A percentile compares a stretch with the other conserved stretches of the same genome.
These are phyloP conservation scores for Polypterus senegalus DNA, from an alignment of 2,113 vertebrate genomes.

Conservation along the genomic window DNA sequence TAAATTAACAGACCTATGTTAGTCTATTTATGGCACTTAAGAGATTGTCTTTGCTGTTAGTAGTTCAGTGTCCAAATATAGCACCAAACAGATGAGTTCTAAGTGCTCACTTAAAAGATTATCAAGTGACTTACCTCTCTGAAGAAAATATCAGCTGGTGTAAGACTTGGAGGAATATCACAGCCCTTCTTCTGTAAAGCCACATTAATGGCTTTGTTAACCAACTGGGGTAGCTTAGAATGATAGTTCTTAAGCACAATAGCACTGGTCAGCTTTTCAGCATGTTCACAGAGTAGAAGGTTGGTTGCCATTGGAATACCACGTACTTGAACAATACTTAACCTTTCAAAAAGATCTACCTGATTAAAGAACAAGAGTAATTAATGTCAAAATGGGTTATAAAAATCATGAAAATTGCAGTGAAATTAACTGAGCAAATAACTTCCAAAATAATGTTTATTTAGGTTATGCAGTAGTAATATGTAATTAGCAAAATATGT, in stretches of 20 bases:
- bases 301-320: slow-evolving; percentile 68
- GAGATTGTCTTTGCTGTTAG: no score
- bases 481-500: no score
- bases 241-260: slow-evolving; percentile 85
- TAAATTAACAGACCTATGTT: no score
- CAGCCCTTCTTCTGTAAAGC: slow-evolving; percentile 56
- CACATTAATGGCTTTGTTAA: slow-evolving; percentile 61
- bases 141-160: slow-evolving; percentile 84
- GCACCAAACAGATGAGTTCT: no score
- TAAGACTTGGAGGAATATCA: slow-evolving; percentile 62
- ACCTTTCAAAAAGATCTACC: slow-evolving; percentile 71
- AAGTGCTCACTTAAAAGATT: no score
- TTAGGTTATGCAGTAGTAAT: no score
- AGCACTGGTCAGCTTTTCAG: slow-evolving; percentile 78
- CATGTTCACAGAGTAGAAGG: slow-evolving; percentile 79
- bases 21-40: no score
- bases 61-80: no score
- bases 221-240: slow-evolving; percentile 59
- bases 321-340: slow-evolving; percentile 49
- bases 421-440: no score
- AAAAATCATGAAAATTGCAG: no score
- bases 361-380: slow-evolving; percentile 22
- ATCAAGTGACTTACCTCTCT: slow-evolving; percentile 61
- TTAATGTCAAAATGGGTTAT: not conserved
- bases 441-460: not conserved